Evolutionary conservation across 2,888 invertebrate species (phyloP).

Genomic region (Metacarcinus magister): DNA sequence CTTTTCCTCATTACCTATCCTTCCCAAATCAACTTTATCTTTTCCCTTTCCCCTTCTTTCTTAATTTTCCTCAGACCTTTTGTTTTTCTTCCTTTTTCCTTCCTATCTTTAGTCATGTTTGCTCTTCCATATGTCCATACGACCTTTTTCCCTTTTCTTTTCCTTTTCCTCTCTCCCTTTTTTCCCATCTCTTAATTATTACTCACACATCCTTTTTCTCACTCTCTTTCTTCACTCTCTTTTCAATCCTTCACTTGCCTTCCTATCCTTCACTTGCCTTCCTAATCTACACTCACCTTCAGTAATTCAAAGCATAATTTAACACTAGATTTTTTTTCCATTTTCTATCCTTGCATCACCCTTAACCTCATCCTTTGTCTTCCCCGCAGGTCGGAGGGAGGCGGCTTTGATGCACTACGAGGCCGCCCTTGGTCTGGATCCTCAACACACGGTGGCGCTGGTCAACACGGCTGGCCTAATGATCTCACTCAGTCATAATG

Average conservation of each 20-base stretch:
- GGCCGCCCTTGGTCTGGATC: conserved; percentile 65
- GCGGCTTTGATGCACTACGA: conserved; percentile 71
- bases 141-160: not conserved
- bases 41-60: not conserved
- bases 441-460: conserved; percentile 66
- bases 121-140: not conserved
- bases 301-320: not conserved
- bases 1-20: too few species aligned
- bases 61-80: not conserved
- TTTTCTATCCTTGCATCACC: not conserved
- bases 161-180: not conserved
- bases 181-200: not conserved
- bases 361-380: too few species aligned
- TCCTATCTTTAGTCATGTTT: not conserved
- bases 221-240: not conserved
- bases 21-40: not conserved
- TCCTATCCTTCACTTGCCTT: not conserved
- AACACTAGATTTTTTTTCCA: not conserved
- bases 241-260: not conserved
- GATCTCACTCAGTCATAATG: conserved; percentile 53
- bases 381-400: conserved; percentile 62
- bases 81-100: not conserved
- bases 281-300: not conserved
- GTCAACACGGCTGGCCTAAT: conserved; percentile 69
- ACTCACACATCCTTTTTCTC: too few species aligned